Conservation (phyloP, 2,888 invertebrate species). For the Sepiola atlantica region DNA sequence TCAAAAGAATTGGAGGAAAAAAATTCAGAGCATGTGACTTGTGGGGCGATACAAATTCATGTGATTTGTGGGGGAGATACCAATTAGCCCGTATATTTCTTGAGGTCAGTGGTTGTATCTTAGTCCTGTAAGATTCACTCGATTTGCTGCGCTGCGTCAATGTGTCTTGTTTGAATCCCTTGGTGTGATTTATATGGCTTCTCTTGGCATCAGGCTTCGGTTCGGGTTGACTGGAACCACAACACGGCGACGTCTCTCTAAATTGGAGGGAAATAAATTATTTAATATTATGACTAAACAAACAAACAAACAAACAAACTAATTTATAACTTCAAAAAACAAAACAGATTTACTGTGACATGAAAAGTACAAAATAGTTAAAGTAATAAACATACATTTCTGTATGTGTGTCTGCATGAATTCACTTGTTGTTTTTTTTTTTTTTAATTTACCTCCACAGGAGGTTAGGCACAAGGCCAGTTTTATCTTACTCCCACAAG, state of each 20-base stretch:
- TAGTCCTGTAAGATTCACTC: neutral
- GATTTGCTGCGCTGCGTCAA: neutral
- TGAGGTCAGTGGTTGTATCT: conserved; percentile 24
- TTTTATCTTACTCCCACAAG: too few species aligned
- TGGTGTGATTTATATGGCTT: neutral
- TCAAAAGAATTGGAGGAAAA: neutral
- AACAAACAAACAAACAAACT: neutral
- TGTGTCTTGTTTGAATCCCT: neutral
- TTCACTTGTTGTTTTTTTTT: too few species aligned
- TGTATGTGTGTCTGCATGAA: too few species aligned
- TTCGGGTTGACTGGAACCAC: conserved; percentile 10
- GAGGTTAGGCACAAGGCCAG: too few species aligned
- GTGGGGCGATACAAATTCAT: neutral
- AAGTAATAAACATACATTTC: too few species aligned
- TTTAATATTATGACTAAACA: neutral
- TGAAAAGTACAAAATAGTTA: neutral
- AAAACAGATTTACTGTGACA: neutral
- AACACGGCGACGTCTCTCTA: neutral
- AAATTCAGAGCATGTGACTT: neutral
- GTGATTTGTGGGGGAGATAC: neutral
- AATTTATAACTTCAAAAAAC: neutral
- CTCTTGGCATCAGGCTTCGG: neutral
- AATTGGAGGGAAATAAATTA: neutral
- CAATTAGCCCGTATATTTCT: neutral
- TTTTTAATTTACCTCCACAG: too few species aligned